phyloP scores from a whole-genome alignment of 1,140 invertebrate genomes.

The Oscheius sp. region DNA sequence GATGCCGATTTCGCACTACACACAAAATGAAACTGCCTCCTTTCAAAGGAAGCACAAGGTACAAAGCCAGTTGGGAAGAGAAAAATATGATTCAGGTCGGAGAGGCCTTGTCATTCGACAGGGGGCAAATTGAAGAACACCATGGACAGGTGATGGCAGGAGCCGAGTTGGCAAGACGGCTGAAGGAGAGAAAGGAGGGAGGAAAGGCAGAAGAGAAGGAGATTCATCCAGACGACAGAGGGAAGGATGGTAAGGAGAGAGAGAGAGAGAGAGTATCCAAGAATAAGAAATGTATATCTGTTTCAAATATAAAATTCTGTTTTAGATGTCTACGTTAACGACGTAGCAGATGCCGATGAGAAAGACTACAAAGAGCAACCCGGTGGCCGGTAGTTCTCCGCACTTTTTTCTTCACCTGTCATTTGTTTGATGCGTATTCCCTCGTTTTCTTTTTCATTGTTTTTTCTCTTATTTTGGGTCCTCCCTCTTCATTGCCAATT shows the following conservation, averaged over 20 bases:
- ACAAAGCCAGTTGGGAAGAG: neutral
- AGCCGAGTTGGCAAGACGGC: neutral
- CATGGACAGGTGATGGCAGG: neutral
- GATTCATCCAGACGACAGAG: slow-evolving; percentile 28
- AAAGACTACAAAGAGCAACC: slow-evolving; percentile 29
- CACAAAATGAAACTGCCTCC: slow-evolving; percentile 26
- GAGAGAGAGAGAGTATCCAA: neutral
- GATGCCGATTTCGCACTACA: slow-evolving; percentile 23
- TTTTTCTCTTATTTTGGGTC: neutral
- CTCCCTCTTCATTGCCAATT: too few species aligned
- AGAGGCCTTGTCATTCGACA: slow-evolving; percentile 23
- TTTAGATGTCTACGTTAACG: slow-evolving; percentile 31
- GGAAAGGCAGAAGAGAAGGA: slow-evolving; percentile 6
- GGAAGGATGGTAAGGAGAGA: slow-evolving; percentile 5
- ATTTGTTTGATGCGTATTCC: neutral
- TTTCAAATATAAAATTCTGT: neutral
- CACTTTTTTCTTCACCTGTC: neutral
- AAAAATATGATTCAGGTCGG: neutral
- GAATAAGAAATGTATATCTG: neutral
- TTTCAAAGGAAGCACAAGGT: slow-evolving; percentile 23
- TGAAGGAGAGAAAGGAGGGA: slow-evolving; percentile 13
- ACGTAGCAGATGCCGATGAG: slow-evolving; percentile 20
- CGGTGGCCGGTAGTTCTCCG: neutral
- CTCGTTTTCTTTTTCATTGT: neutral
- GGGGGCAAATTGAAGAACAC: slow-evolving; percentile 12